These are phyloP conservation scores for Pachycephus smyrnensis DNA, from an alignment of 2,888 invertebrate genomes.

Conservation along the genomic window DNA sequence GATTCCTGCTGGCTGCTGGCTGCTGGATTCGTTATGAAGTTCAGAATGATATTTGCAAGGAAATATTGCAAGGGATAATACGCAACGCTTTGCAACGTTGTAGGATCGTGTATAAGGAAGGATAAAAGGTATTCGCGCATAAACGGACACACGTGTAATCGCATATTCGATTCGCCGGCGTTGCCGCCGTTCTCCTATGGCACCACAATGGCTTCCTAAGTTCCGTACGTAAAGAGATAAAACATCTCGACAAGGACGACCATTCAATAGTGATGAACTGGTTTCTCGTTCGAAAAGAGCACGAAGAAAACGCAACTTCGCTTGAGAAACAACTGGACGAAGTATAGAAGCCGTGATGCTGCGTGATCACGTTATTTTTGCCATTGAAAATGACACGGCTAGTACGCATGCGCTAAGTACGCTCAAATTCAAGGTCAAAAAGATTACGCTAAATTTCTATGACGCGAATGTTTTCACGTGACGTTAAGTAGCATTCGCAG, in stretches of 20 bases:
- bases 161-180: constrained; percentile 37
- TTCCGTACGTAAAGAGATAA: constrained; percentile 54
- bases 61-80: not conserved
- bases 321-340: not conserved
- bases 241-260: constrained; percentile 57
- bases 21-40: not conserved
- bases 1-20: not conserved
- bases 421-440: not conserved
- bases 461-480: not conserved
- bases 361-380: not conserved
- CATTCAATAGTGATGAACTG: constrained; percentile 59
- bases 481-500: not conserved
- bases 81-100: not conserved
- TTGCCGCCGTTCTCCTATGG: constrained; percentile 49
- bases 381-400: not conserved
- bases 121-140: not conserved
- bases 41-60: not conserved
- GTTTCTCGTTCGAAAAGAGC: constrained; percentile 23
- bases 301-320: not conserved
- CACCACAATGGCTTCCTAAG: constrained; percentile 58
- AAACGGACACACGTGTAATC: constrained; percentile 2
- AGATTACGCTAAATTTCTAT: not conserved
- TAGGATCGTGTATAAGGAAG: not conserved
- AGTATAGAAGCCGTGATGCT: not conserved
- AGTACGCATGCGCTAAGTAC: not conserved